Conservation (phyloP, 2,113 vertebrate species). For the Xenopus tropicalis region DNA sequence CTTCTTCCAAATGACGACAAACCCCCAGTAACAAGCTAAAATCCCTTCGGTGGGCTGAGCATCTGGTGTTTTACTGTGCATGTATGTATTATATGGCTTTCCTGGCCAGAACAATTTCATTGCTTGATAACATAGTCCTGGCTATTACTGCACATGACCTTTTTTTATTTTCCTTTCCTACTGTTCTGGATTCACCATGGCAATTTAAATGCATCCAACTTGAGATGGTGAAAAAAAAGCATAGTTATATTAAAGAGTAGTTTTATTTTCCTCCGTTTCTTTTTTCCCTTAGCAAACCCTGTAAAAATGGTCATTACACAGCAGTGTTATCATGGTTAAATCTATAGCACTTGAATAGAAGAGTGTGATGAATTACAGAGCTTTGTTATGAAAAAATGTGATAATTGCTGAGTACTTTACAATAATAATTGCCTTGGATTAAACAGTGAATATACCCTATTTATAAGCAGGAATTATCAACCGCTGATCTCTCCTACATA, state of each 20-base stretch:
- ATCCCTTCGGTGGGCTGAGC: slow-evolving; percentile 25
- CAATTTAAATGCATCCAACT: slow-evolving; percentile 3
- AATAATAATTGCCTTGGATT: slow-evolving; percentile 2
- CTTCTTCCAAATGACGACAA: slow-evolving; percentile 26
- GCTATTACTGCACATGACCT: slow-evolving; percentile 15
- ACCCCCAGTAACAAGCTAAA: slow-evolving; percentile 9
- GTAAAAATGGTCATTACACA: neutral
- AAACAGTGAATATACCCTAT: neutral
- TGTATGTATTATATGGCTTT: slow-evolving; percentile 28
- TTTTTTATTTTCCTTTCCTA: neutral
- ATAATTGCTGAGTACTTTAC: slow-evolving; percentile 5
- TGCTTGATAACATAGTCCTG: slow-evolving; percentile 40
- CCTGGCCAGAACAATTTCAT: slow-evolving; percentile 31
- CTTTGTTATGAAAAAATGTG: neutral
- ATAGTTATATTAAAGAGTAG: slow-evolving; percentile 39
- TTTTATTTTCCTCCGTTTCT: slow-evolving; percentile 36
- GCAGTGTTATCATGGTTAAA: neutral
- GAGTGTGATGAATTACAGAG: neutral
- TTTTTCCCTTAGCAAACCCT: slow-evolving; percentile 6
- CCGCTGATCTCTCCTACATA: neutral
- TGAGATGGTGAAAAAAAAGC: slow-evolving; percentile 24
- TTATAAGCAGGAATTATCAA: neutral
- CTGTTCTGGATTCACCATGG: slow-evolving; percentile 28
- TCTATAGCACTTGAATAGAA: slow-evolving; percentile 1
- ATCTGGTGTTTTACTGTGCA: slow-evolving; percentile 37